Conservation (phyloP, 2,888 invertebrate species). For the Cordilura impudica region DNA sequence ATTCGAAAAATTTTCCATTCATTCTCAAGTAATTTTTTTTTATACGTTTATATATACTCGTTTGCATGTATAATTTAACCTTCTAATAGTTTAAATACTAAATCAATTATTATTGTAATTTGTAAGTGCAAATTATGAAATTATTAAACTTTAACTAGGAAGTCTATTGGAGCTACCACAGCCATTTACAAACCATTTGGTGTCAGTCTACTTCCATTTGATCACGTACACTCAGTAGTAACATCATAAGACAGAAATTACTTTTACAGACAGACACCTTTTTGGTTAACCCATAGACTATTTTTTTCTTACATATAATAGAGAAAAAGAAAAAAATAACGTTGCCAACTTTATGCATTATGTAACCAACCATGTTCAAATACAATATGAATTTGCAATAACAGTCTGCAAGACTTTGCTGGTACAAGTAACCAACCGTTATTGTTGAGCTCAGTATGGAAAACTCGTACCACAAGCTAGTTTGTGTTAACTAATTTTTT, state of each 20-base stretch:
- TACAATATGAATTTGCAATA: conserved; percentile 42
- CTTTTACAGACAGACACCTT: conserved; percentile 21
- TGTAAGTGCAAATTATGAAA: conserved; percentile 37
- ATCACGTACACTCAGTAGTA: conserved; percentile 47
- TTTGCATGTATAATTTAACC: neutral
- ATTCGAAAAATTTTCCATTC: too few species aligned
- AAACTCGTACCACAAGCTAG: conserved; percentile 24
- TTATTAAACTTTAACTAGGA: conserved; percentile 42
- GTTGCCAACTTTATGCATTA: conserved; percentile 42
- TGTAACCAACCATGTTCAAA: conserved; percentile 48
- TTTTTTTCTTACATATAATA: conserved; percentile 9
- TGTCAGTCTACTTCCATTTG: conserved; percentile 44
- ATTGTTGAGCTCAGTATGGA: neutral
- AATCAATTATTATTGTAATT: neutral
- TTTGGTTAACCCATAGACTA: conserved; percentile 18
- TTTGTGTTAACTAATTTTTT: conserved; percentile 9
- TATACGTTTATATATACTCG: too few species aligned
- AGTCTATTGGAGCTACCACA: conserved; percentile 28
- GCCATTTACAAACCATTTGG: conserved; percentile 30
- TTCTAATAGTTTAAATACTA: neutral
- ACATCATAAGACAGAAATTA: conserved; percentile 10
- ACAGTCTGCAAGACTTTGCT: conserved; percentile 34
- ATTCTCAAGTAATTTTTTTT: too few species aligned
- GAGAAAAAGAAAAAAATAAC: conserved; percentile 2
- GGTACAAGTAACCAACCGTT: neutral